Conservation (phyloP, 2,888 invertebrate species). For the Hyposoter didymator region DNA sequence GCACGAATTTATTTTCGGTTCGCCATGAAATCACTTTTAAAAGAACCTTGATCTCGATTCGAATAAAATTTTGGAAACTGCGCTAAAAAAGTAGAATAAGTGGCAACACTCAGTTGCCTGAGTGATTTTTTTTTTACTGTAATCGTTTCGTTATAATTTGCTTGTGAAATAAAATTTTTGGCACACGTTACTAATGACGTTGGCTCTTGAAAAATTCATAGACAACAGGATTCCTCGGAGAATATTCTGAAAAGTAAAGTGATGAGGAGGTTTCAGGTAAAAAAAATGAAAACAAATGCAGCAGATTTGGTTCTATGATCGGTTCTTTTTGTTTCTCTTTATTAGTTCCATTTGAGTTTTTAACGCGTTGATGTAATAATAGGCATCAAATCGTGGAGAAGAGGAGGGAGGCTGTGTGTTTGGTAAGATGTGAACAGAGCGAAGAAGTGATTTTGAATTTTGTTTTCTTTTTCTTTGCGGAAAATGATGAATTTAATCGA, state of each 20-base stretch:
- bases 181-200: too few relatives aligned
- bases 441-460: slow-evolving; percentile 20
- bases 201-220: too few relatives aligned
- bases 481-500: slow-evolving; percentile 87
- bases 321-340: slow-evolving; percentile 36
- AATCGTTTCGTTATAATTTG: too few relatives aligned
- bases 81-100: background rate
- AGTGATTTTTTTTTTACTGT: too few relatives aligned
- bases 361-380: slow-evolving; percentile 50
- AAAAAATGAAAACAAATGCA: slow-evolving; percentile 11
- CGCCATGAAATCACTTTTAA: background rate
- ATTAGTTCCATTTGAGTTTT: slow-evolving; percentile 38
- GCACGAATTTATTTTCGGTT: background rate
- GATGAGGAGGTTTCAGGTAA: background rate
- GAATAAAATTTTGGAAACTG: background rate
- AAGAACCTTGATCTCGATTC: background rate
- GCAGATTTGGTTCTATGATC: slow-evolving; percentile 44
- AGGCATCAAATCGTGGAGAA: slow-evolving; percentile 39
- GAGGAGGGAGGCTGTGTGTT: slow-evolving; percentile 12
- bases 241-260: too few relatives aligned
- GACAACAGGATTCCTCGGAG: too few relatives aligned
- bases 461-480: background rate
- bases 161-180: too few relatives aligned
- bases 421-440: slow-evolving; percentile 27
- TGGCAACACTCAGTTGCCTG: too few relatives aligned